Conservation (phyloP, 2,888 invertebrate species). For the Falcaria lacertinaria region DNA sequence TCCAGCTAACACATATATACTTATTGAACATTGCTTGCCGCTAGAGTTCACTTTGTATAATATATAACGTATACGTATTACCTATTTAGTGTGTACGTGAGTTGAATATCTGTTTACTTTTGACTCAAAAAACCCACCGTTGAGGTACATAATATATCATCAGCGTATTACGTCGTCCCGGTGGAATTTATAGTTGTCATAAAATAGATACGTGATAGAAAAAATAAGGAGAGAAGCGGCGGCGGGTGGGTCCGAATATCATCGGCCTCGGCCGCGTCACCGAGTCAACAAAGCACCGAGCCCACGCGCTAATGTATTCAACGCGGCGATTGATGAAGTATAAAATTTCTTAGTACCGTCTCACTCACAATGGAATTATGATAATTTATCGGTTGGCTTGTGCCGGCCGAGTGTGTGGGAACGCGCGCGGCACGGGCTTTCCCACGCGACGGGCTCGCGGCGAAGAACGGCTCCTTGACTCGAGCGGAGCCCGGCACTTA, state of each 20-base stretch:
- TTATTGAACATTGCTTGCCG: slow-evolving; percentile 18
- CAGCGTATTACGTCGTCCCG: slow-evolving; percentile 30
- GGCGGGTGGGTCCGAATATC: slow-evolving; percentile 33
- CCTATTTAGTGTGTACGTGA: slow-evolving; percentile 29
- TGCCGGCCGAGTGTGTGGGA: slow-evolving; percentile 80
- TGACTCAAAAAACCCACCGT: slow-evolving; percentile 31
- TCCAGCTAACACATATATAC: slow-evolving; percentile 23
- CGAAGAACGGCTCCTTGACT: slow-evolving; percentile 50
- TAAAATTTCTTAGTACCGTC: slow-evolving; percentile 80
- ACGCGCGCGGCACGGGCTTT: slow-evolving; percentile 78
- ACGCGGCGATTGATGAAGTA: slow-evolving; percentile 78
- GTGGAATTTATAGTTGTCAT: slow-evolving; percentile 48
- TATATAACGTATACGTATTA: slow-evolving; percentile 10
- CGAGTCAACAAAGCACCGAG: slow-evolving; percentile 61
- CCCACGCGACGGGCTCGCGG: slow-evolving; percentile 62
- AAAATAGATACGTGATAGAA: slow-evolving; percentile 53
- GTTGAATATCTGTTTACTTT: slow-evolving; percentile 30
- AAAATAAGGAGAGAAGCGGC: slow-evolving; percentile 40
- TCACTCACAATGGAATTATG: slow-evolving; percentile 80
- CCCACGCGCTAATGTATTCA: slow-evolving; percentile 79
- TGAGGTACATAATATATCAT: slow-evolving; percentile 26
- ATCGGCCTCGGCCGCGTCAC: slow-evolving; percentile 38
- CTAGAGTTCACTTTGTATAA: slow-evolving; percentile 4
- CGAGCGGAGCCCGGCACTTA: slow-evolving; percentile 43
- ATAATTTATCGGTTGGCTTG: slow-evolving; percentile 80